These are phyloP conservation scores for Saxidomus purpurata DNA, from an alignment of 1,140 invertebrate genomes.

Conservation along the genomic window DNA sequence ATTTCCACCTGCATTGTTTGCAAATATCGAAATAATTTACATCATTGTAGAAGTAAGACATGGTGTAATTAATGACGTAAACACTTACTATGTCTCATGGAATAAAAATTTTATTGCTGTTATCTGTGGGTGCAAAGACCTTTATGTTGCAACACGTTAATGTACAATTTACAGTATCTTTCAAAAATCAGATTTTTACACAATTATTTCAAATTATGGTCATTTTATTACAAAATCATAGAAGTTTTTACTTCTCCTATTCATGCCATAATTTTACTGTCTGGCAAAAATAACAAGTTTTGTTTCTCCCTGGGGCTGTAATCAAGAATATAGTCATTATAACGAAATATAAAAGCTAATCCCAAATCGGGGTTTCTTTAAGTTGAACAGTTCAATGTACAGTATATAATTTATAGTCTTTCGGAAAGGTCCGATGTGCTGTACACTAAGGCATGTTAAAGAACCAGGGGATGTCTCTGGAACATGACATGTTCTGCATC, in stretches of 20 bases:
- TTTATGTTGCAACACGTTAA: slow-evolving; percentile 16
- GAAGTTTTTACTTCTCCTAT: slow-evolving; percentile 6
- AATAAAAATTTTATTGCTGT: slow-evolving; percentile 26
- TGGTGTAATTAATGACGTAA: slow-evolving; percentile 23
- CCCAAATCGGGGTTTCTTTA: too few species aligned
- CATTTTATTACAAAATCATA: slow-evolving; percentile 15
- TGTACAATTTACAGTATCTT: slow-evolving; percentile 41
- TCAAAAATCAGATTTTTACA: slow-evolving; percentile 23
- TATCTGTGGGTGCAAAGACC: slow-evolving; percentile 28
- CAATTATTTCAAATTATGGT: neutral
- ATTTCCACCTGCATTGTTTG: neutral
- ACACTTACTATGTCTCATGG: neutral
- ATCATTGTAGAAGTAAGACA: neutral
- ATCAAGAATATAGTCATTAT: slow-evolving; percentile 9
- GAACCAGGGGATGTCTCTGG: too few species aligned
- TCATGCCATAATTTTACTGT: slow-evolving; percentile 17
- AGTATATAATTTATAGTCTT: too few species aligned
- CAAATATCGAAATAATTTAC: slow-evolving; percentile 22
- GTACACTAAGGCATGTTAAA: too few species aligned
- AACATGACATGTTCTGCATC: too few species aligned
- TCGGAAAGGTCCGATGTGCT: too few species aligned
- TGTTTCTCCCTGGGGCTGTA: neutral
- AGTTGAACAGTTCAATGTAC: too few species aligned
- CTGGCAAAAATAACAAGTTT: slow-evolving; percentile 32
- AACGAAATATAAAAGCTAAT: neutral